These are phyloP conservation scores for Tachina lurida DNA, from an alignment of 2,888 invertebrate species.

Conservation along the genomic window DNA sequence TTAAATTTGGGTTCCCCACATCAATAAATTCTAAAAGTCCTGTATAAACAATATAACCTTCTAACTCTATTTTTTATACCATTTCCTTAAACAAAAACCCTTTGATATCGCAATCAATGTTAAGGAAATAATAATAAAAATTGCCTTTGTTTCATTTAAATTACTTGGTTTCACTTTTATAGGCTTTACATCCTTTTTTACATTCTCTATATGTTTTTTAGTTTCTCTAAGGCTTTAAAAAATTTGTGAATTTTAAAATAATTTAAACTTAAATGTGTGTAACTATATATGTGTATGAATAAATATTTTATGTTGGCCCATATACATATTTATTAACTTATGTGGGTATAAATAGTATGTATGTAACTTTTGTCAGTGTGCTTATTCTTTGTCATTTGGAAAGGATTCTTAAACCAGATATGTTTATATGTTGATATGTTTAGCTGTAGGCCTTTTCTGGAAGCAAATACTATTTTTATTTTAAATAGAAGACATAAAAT, in stretches of 20 bases:
- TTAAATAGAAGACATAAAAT: no score
- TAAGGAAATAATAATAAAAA: slow-evolving; percentile 40
- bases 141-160: slow-evolving; percentile 42
- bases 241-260: neutral
- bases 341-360: no score
- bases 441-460: no score
- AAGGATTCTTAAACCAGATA: no score
- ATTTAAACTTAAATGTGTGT: neutral
- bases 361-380: no score
- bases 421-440: no score
- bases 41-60: slow-evolving; percentile 71
- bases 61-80: neutral
- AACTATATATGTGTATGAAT: no score
- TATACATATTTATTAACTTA: no score
- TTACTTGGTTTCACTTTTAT: slow-evolving; percentile 28
- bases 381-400: no score
- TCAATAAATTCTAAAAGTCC: slow-evolving; percentile 74
- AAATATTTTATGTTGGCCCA: no score
- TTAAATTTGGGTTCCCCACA: slow-evolving; percentile 36
- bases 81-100: slow-evolving; percentile 58
- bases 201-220: slow-evolving; percentile 3
- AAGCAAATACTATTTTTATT: no score
- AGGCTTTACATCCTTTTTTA: slow-evolving; percentile 40
- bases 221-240: neutral
- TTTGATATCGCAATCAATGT: slow-evolving; percentile 73